A percentile compares a stretch with the other conserved stretches of the same genome.
phyloP scores from a whole-genome alignment of 2,797 vertebrate genomes.

The Acipenser ruthenus region DNA sequence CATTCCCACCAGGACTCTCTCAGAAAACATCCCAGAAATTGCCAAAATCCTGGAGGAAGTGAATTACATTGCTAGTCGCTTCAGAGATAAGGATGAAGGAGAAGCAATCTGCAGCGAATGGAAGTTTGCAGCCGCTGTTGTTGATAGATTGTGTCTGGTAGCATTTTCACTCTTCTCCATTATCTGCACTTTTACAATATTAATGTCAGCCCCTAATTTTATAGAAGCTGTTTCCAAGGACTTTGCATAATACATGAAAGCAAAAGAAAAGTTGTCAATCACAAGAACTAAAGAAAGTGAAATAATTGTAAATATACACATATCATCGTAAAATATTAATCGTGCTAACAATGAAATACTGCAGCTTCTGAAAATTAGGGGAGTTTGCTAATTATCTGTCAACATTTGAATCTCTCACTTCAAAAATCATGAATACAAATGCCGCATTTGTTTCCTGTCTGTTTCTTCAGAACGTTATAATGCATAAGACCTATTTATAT shows the following conservation, averaged over 20 bases:
- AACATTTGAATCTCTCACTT: no score
- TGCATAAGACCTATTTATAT: no score
- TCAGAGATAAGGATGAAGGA: slow-evolving; percentile 75
- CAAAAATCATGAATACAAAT: no score
- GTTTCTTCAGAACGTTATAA: no score
- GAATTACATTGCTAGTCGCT: slow-evolving; percentile 74
- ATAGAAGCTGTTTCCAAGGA: slow-evolving; percentile 86
- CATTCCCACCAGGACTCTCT: slow-evolving; percentile 47
- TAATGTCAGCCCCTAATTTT: slow-evolving; percentile 88
- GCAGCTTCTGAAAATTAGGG: not conserved
- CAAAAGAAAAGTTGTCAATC: not conserved
- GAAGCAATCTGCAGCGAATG: slow-evolving; percentile 82
- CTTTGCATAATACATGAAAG: slow-evolving; percentile 59
- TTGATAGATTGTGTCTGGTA: slow-evolving; percentile 83
- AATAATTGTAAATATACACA: slow-evolving; percentile 3
- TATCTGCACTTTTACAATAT: slow-evolving; percentile 83
- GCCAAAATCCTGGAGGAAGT: slow-evolving; percentile 77
- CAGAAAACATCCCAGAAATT: slow-evolving; percentile 64
- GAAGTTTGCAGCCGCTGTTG: slow-evolving; percentile 87
- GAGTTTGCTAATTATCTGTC: no score
- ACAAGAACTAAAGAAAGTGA: not conserved
- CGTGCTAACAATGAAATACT: not conserved
- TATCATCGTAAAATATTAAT: not conserved
- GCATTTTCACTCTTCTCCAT: slow-evolving; percentile 86
- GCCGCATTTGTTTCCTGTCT: no score